Conservation (phyloP, 1,140 invertebrate species). For the Sarcophaga bullata region DNA sequence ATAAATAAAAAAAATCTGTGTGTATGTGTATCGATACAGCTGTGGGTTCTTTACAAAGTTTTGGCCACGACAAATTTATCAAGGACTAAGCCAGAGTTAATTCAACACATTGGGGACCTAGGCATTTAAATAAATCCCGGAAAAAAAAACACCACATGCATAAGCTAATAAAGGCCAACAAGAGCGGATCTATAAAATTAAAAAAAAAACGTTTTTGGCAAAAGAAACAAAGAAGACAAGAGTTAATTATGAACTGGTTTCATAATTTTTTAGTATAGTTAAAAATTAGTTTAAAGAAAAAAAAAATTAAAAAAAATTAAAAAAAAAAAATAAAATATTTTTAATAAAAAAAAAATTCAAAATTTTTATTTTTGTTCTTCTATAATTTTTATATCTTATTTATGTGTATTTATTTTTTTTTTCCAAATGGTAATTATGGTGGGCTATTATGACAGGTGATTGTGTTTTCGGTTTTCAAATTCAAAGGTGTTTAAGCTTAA, state of each 20-base stretch:
- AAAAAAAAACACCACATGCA: background rate
- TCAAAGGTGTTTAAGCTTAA: no score
- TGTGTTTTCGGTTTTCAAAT: no score
- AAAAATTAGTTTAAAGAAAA: slow-evolving; percentile 26
- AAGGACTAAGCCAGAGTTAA: slow-evolving; percentile 62
- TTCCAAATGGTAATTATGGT: no score
- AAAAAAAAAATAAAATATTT: slow-evolving; percentile 11
- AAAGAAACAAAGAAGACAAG: slow-evolving; percentile 7
- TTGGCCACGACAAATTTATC: slow-evolving; percentile 65
- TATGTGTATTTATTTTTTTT: background rate
- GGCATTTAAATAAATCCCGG: slow-evolving; percentile 57
- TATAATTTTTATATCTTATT: background rate
- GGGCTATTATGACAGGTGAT: no score
- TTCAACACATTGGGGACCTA: slow-evolving; percentile 62
- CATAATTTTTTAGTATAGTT: slow-evolving; percentile 10
- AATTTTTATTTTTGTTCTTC: background rate
- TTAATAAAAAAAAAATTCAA: background rate
- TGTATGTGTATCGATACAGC: slow-evolving; percentile 47
- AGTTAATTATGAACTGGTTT: background rate
- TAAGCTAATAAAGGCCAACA: background rate
- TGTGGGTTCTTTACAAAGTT: slow-evolving; percentile 64
- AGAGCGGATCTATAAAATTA: background rate
- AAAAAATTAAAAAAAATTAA: background rate
- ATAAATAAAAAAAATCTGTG: slow-evolving; percentile 10
- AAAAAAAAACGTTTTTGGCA: background rate